Evolutionary conservation across 2,797 vertebrate species (phyloP), one percentile per base, ranked within the genome.

Genomic region (Phrynocephalus forsythii): DNA sequence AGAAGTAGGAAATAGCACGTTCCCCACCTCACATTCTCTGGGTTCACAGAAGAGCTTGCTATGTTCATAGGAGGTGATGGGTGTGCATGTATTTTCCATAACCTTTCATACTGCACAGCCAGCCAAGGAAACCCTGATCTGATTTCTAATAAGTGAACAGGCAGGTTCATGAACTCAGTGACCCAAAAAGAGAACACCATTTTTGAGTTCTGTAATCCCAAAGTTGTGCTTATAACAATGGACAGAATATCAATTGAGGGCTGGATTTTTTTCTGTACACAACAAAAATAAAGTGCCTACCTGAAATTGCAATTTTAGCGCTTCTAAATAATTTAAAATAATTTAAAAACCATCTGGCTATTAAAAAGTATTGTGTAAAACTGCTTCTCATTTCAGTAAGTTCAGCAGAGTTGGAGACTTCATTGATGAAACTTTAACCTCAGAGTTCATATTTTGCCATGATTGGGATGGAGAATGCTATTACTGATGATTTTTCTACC

Each of bases 61-160:
- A 1, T 84, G 90, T 90, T 90, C 91, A 84, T 66, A 63, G 87
- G 77, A 91, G 30, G 81, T 48, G 50, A 63, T 79, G 66, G 28
- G 6, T 85, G 15, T 18, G 1, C 26, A 1, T 84, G 72, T 85
- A 80, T 69, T 91, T 95, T 94, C 80, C 71, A 66, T 91, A 95
- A 93, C 90, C 80, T 94, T 93, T 94, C 84, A 56, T 79, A 94
- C 79, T 77, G 94, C 90, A 89, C 84, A 94, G 87, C 82, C 90
- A 88, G 87, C 90, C 88, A 91, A 92, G 11, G 79, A 91, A 92
- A 75, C 79, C 92, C 91, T 94, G 91, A 91, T 90, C 79, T 92
- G 85, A 44, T 93, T 94, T 94, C 93, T 92, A 91, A 91, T 93
- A 69, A 91, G 90, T 0, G 1, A 84, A 85, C 44, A 88, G 78